A percentile compares a stretch with the other conserved stretches of the same genome.
Evolutionary conservation across 2,797 vertebrate species (phyloP).

Genomic region (Leuciscus waleckii): DNA sequence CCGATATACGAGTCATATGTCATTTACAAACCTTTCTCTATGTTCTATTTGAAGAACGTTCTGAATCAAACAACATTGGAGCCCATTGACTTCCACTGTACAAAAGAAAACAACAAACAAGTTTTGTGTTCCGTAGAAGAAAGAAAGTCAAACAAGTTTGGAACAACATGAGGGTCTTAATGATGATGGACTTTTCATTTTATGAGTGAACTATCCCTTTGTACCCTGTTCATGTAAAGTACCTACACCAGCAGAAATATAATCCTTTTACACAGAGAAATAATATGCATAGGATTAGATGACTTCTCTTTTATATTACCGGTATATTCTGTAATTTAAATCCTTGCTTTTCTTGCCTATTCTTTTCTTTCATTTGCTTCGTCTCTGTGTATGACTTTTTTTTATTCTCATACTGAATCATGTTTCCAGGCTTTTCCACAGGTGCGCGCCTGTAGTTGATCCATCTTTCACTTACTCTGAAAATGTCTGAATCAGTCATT

Average conservation of each 20-base stretch:
- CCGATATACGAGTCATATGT: neutral
- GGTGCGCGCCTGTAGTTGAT: neutral
- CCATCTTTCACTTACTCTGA: neutral
- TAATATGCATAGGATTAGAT: constrained; percentile 52
- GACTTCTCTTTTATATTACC: neutral
- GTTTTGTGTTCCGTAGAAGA: neutral
- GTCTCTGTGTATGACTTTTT: neutral
- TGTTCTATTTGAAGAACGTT: neutral
- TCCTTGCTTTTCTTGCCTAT: neutral
- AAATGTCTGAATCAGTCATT: neutral
- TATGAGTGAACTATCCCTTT: neutral
- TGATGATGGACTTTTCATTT: too few species aligned
- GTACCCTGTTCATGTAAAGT: neutral
- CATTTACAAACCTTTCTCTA: neutral
- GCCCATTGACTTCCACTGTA: neutral
- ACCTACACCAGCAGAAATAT: constrained; percentile 50
- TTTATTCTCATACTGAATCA: neutral
- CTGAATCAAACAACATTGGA: neutral
- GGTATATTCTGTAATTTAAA: neutral
- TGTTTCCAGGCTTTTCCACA: neutral
- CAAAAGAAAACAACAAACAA: neutral
- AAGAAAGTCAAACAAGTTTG: neutral
- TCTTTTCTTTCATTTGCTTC: neutral
- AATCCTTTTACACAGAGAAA: constrained; percentile 72
- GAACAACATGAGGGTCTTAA: neutral